phyloP scores from a whole-genome alignment of 1,140 invertebrate species.

The Yoshiicerus persimilis region DNA sequence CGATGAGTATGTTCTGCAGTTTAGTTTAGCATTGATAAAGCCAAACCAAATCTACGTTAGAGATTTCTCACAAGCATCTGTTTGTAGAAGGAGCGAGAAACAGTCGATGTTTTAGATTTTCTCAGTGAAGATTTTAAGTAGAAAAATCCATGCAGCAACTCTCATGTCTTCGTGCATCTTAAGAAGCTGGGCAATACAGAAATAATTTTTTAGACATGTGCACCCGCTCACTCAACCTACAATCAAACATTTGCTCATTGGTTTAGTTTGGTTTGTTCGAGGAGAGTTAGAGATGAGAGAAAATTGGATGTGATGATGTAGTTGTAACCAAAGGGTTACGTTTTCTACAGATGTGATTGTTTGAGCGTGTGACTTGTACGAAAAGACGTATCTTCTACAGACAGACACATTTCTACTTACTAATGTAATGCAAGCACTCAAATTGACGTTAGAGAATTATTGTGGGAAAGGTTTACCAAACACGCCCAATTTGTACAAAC shows the following conservation, averaged over 20 bases:
- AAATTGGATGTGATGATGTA: conserved; percentile 6
- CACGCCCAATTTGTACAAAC: conserved; percentile 3
- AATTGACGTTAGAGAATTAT: neutral
- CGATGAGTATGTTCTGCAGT: neutral
- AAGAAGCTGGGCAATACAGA: neutral
- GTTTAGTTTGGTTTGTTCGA: neutral
- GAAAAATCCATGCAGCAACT: neutral
- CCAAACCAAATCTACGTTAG: neutral
- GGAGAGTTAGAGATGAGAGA: conserved; percentile 4
- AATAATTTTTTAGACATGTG: conserved; percentile 15
- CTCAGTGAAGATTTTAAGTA: neutral
- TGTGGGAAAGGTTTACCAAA: conserved; percentile 8
- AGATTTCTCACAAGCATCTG: neutral
- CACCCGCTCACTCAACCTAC: conserved; percentile 10
- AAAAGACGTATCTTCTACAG: neutral
- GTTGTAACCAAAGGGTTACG: conserved; percentile 9
- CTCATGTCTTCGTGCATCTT: too few relatives aligned
- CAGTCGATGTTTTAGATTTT: neutral
- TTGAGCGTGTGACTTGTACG: neutral
- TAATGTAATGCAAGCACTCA: neutral
- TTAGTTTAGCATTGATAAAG: neutral
- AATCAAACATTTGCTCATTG: conserved; percentile 9
- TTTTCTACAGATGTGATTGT: conserved; percentile 2
- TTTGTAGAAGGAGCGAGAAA: neutral
- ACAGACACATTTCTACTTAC: neutral